A percentile compares a stretch with the other conserved stretches of the same genome.
These are phyloP conservation scores for Caerostris darwini DNA, from an alignment of 1,140 invertebrate genomes.

Conservation along the genomic window DNA sequence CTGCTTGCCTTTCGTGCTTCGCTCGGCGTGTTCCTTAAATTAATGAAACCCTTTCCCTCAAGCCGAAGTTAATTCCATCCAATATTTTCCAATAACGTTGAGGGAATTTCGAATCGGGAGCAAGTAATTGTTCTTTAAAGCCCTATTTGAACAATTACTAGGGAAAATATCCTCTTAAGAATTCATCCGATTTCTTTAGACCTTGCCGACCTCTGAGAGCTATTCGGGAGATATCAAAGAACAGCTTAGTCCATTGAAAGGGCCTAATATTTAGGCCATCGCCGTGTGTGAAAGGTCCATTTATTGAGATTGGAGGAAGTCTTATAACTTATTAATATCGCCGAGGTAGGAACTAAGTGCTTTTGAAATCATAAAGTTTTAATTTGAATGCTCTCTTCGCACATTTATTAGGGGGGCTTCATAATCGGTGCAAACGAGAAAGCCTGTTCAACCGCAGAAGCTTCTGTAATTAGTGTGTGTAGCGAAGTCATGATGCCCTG, in stretches of 20 bases:
- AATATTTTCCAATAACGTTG: conserved; percentile 5
- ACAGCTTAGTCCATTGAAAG: conserved; percentile 13
- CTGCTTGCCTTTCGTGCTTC: neutral
- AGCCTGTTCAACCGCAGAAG: conserved; percentile 19
- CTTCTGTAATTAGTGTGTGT: conserved; percentile 28
- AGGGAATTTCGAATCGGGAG: conserved; percentile 43
- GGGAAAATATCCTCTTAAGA: conserved; percentile 58
- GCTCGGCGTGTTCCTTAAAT: neutral
- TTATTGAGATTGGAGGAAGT: conserved; percentile 40
- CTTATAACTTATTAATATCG: conserved; percentile 70
- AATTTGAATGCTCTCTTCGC: conserved; percentile 62
- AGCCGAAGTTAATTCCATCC: conserved; percentile 8
- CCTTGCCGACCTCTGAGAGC: conserved; percentile 23
- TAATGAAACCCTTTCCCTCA: conserved; percentile 23
- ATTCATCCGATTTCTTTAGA: conserved; percentile 71
- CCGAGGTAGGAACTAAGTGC: conserved; percentile 61
- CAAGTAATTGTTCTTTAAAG: conserved; percentile 53
- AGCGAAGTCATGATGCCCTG: neutral
- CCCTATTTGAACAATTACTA: conserved; percentile 62
- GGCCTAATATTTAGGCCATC: neutral
- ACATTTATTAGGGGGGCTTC: conserved; percentile 40
- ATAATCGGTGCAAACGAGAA: conserved; percentile 12
- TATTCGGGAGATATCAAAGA: conserved; percentile 38
- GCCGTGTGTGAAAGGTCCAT: neutral
- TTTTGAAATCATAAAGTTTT: conserved; percentile 74